phyloP scores from a whole-genome alignment of 2,888 invertebrate genomes.

The Aphidius colemani region DNA sequence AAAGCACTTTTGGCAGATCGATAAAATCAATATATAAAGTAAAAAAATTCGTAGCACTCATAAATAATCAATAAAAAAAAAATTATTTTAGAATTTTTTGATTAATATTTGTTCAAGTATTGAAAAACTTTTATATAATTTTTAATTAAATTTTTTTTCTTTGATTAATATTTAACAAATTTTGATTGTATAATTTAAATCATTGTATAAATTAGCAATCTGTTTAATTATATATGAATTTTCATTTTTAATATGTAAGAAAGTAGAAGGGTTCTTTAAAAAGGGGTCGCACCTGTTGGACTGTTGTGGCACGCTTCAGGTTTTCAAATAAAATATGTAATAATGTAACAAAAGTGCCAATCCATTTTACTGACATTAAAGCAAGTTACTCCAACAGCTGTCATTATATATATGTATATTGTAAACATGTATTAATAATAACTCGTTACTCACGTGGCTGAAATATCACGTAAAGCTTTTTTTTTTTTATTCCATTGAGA shows the following conservation, averaged over 20 bases:
- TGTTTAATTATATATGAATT: too few relatives aligned
- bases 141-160: too few relatives aligned
- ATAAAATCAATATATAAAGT: neutral
- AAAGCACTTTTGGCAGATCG: conserved; percentile 21
- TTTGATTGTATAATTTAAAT: neutral
- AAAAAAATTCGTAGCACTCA: too few relatives aligned
- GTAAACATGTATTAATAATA: neutral
- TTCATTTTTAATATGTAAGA: conserved; percentile 7
- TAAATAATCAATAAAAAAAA: too few relatives aligned
- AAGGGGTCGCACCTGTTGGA: conserved; percentile 54
- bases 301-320: conserved; percentile 42
- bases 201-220: too few relatives aligned
- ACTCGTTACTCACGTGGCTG: neutral
- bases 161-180: neutral
- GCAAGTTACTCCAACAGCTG: conserved; percentile 18
- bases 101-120: too few relatives aligned
- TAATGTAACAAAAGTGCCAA: too few relatives aligned
- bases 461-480: conserved; percentile 1
- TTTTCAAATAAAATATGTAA: conserved; percentile 16
- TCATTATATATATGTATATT: conserved; percentile 26
- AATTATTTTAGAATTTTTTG: too few relatives aligned
- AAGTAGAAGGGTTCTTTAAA: conserved; percentile 36
- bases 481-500: conserved; percentile 15
- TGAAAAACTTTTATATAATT: too few relatives aligned
- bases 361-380: too few relatives aligned